A percentile compares a stretch with the other conserved stretches of the same genome.
These are phyloP conservation scores for Anguilla marmorata DNA, from an alignment of 2,797 vertebrate genomes.

Conservation along the genomic window DNA sequence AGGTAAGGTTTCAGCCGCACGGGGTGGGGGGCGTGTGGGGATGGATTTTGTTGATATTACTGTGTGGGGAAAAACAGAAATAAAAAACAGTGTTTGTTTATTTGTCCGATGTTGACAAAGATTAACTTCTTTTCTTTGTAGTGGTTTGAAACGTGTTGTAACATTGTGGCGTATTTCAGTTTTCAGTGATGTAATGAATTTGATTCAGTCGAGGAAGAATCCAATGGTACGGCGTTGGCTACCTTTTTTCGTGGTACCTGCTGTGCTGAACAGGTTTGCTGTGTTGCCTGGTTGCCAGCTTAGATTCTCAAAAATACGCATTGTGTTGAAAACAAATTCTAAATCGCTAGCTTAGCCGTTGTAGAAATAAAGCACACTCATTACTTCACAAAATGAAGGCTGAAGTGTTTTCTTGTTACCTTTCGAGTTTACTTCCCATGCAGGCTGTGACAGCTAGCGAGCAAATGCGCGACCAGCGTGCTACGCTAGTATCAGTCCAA, in stretches of 20 bases:
- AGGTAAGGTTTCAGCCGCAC: constrained; percentile 71
- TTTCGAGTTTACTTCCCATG: neutral
- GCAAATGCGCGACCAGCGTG: neutral
- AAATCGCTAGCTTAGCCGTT: neutral
- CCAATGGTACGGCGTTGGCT: neutral
- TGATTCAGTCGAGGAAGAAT: constrained; percentile 5
- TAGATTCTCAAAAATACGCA: neutral
- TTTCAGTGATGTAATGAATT: constrained; percentile 17
- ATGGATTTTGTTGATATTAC: neutral
- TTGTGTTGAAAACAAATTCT: neutral
- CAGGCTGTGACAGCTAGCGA: neutral
- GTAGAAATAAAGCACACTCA: neutral
- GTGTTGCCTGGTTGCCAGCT: neutral
- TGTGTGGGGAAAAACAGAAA: neutral
- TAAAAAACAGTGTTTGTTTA: neutral
- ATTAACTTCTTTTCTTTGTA: neutral
- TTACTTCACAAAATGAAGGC: neutral
- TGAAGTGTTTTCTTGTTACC: neutral
- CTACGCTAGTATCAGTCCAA: neutral
- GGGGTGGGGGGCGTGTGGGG: constrained; percentile 35
- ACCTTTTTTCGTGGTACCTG: constrained; percentile 7
- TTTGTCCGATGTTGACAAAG: neutral
- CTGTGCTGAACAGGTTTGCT: constrained; percentile 13
- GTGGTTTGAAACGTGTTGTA: neutral
- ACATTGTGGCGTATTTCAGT: neutral